phyloP scores from a whole-genome alignment of 2,888 invertebrate species.

The Drosophila formosana region DNA sequence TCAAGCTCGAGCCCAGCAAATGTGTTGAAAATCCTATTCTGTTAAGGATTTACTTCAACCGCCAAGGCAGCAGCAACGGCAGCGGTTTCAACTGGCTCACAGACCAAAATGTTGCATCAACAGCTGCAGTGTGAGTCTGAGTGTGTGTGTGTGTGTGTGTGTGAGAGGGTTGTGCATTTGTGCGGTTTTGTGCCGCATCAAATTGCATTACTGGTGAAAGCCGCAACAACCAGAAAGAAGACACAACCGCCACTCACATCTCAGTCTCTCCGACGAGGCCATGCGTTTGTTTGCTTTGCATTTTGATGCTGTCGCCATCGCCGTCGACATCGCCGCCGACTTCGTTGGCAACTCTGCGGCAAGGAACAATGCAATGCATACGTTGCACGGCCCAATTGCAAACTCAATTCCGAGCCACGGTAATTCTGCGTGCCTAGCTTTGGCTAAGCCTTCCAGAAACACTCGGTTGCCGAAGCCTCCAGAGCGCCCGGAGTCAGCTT shows the following conservation, averaged over 20 bases:
- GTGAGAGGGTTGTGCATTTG: slow-evolving; percentile 44
- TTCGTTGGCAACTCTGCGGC: background rate
- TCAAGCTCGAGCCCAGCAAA: slow-evolving; percentile 40
- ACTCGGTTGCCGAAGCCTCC: background rate
- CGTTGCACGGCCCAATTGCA: slow-evolving; percentile 21
- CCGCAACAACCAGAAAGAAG: slow-evolving; percentile 53
- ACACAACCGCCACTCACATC: slow-evolving; percentile 28
- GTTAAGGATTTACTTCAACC: slow-evolving; percentile 62
- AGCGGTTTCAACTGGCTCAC: slow-evolving; percentile 18
- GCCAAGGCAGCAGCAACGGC: slow-evolving; percentile 6
- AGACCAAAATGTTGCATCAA: slow-evolving; percentile 26
- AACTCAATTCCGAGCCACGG: slow-evolving; percentile 41
- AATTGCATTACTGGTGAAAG: slow-evolving; percentile 77
- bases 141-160: slow-evolving; percentile 2
- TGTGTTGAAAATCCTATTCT: slow-evolving; percentile 74
- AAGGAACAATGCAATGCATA: slow-evolving; percentile 2
- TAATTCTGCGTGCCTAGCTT: slow-evolving; percentile 62
- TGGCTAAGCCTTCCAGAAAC: slow-evolving; percentile 60
- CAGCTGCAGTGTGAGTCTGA: background rate
- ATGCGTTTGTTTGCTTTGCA: slow-evolving; percentile 71
- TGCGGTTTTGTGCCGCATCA: slow-evolving; percentile 75
- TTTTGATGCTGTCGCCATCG: slow-evolving; percentile 60
- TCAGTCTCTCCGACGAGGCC: slow-evolving; percentile 20
- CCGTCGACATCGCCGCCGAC: slow-evolving; percentile 22
- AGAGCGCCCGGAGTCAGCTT: slow-evolving; percentile 6